A percentile compares a stretch with the other conserved stretches of the same genome.
These are phyloP conservation scores for Vipera latastei DNA, from an alignment of 2,797 vertebrate genomes.

Conservation along the genomic window DNA sequence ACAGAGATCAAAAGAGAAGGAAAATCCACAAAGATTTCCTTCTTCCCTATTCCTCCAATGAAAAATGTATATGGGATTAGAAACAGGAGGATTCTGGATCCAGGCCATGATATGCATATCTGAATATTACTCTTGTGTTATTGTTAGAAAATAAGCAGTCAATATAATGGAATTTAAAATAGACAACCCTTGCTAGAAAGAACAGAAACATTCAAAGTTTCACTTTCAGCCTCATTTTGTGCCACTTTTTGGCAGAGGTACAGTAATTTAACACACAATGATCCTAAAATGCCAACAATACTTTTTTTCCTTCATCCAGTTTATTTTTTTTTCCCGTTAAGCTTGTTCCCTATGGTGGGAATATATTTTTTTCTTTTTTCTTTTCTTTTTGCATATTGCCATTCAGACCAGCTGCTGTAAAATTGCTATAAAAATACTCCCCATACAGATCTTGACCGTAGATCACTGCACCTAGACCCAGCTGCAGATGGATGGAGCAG, in stretches of 20 bases:
- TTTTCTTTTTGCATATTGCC: conserved; percentile 53
- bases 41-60: neutral
- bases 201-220: conserved; percentile 46
- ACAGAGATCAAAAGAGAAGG: neutral
- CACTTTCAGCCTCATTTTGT: conserved; percentile 34
- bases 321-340: conserved; percentile 59
- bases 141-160: neutral
- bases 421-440: conserved; percentile 67
- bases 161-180: conserved; percentile 35
- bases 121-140: neutral
- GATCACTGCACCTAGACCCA: conserved; percentile 70
- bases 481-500: conserved; percentile 76
- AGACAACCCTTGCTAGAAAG: conserved; percentile 40
- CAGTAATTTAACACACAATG: conserved; percentile 19
- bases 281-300: conserved; percentile 30
- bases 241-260: conserved; percentile 51
- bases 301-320: conserved; percentile 35
- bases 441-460: conserved; percentile 65
- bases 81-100: neutral
- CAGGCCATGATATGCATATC: neutral
- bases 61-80: neutral
- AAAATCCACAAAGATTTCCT: neutral
- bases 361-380: conserved; percentile 57
- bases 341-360: conserved; percentile 59
- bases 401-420: conserved; percentile 72